These are phyloP conservation scores for Platichthys stellatus DNA, from an alignment of 2,113 vertebrate species.

Conservation along the genomic window DNA sequence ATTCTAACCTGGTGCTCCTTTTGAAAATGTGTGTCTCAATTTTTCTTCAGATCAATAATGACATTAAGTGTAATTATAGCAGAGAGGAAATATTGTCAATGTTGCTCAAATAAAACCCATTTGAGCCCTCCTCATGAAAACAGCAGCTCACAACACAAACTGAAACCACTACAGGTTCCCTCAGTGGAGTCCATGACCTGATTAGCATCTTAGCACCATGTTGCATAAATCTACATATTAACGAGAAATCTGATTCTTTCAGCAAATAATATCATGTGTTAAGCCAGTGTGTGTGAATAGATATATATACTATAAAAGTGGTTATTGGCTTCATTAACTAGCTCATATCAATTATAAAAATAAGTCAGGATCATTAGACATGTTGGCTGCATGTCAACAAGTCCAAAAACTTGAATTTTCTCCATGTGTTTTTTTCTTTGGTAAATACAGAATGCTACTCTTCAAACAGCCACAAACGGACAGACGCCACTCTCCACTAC, in stretches of 20 bases:
- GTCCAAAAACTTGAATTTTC: background rate
- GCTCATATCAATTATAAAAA: too few relatives aligned
- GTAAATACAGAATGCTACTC: constrained; percentile 85
- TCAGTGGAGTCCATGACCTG: constrained; percentile 9
- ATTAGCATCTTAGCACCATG: constrained; percentile 5
- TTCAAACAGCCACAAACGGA: constrained; percentile 91
- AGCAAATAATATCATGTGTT: too few relatives aligned
- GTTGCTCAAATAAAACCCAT: background rate
- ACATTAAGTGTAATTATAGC: background rate
- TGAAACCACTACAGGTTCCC: background rate
- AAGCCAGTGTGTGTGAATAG: too few relatives aligned
- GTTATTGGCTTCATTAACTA: background rate
- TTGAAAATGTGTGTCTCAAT: background rate
- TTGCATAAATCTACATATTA: constrained; percentile 8
- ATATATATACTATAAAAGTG: background rate
- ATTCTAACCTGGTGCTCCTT: background rate
- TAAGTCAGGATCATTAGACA: too few relatives aligned
- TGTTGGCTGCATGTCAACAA: too few relatives aligned
- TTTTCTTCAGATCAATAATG: background rate
- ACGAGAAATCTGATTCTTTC: background rate
- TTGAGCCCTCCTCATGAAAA: background rate
- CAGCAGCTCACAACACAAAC: constrained; percentile 13
- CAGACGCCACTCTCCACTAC: constrained; percentile 83
- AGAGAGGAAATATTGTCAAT: background rate
- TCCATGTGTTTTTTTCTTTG: background rate